Percentiles rank a stretch among this genome's conserved stretches.
Evolutionary conservation across 2,113 vertebrate genomes (phyloP).

Genomic region (Cariama cristata): DNA sequence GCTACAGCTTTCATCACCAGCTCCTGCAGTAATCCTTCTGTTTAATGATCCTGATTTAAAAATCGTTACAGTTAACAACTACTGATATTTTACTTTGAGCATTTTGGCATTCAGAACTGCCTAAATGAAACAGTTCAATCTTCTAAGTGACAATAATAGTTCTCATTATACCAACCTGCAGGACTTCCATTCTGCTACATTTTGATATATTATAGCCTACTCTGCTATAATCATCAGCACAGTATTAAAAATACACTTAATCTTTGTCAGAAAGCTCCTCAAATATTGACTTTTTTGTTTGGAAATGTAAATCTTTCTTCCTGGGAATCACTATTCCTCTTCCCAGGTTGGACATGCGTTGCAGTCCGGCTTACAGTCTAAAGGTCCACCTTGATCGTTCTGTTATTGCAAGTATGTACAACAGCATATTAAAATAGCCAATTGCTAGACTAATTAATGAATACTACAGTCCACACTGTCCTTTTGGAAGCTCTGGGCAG

Average conservation of each 20-base stretch:
- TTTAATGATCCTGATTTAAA: conserved; percentile 75
- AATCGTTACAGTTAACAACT: conserved; percentile 69
- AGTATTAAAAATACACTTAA: conserved; percentile 29
- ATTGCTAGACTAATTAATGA: neutral
- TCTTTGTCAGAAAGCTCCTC: conserved; percentile 19
- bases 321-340: neutral
- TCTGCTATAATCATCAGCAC: conserved; percentile 30
- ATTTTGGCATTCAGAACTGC: conserved; percentile 60
- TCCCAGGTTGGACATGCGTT: neutral
- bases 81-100: conserved; percentile 68
- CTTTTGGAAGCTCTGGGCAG: neutral
- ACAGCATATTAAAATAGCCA: neutral
- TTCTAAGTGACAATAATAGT: conserved; percentile 63
- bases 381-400: neutral
- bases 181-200: conserved; percentile 47
- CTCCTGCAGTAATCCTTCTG: conserved; percentile 66
- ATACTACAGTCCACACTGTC: neutral
- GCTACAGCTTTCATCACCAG: conserved; percentile 37
- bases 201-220: conserved; percentile 11
- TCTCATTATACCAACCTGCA: conserved; percentile 64
- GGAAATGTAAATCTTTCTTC: neutral
- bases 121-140: conserved; percentile 72
- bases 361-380: neutral
- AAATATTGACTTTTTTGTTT: conserved; percentile 48
- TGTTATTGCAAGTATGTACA: neutral